Conservation (phyloP, 2,113 vertebrate genomes). For the Anoura caudifer region DNA sequence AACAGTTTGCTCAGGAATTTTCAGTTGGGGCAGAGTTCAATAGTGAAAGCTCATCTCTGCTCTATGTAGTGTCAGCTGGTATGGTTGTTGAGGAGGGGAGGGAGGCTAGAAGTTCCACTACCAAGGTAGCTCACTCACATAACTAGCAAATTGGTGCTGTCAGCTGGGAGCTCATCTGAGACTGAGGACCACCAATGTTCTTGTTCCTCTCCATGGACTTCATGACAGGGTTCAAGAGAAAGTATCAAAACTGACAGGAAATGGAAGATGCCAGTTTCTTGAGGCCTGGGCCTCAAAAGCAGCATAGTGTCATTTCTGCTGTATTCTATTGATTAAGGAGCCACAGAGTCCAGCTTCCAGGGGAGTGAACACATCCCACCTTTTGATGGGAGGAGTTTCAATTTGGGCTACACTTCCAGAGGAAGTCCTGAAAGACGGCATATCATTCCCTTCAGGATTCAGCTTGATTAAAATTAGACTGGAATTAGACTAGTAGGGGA, state of each 20-base stretch:
- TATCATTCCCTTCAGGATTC: background rate
- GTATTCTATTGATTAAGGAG: background rate
- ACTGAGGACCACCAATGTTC: background rate
- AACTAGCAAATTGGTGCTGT: background rate
- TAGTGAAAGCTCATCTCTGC: background rate
- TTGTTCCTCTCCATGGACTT: background rate
- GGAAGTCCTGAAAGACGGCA: background rate
- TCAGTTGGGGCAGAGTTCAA: background rate
- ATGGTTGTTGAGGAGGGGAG: background rate
- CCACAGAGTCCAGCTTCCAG: background rate
- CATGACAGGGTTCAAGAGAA: background rate
- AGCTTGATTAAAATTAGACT: slow-evolving; percentile 20
- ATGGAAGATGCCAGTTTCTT: background rate
- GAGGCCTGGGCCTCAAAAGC: background rate
- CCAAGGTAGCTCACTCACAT: background rate
- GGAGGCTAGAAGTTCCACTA: background rate
- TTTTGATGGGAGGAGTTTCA: background rate
- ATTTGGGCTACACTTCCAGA: background rate
- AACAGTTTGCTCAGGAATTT: background rate
- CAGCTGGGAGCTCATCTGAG: background rate
- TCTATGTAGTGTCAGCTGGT: background rate
- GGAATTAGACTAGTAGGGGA: background rate
- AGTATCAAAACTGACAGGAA: background rate
- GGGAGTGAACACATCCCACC: background rate
- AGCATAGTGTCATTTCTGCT: background rate